phyloP scores from a whole-genome alignment of 2,888 invertebrate genomes.

The Urechis unicinctus region DNA sequence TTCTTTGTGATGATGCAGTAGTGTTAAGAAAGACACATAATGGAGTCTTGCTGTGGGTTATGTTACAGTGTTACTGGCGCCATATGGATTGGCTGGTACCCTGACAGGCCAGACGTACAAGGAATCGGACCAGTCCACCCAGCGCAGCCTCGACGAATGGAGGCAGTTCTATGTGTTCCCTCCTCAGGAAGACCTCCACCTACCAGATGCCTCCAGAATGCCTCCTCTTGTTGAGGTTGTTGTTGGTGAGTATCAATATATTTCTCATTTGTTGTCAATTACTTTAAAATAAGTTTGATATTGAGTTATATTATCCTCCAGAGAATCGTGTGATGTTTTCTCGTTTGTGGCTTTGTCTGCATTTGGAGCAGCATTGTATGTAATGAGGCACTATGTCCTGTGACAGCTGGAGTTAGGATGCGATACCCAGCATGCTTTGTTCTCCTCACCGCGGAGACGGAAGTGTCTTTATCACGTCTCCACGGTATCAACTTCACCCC shows the following conservation, averaged over 20 bases:
- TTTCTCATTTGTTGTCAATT: not conserved
- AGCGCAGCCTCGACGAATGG: slow-evolving; percentile 86
- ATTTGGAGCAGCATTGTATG: not conserved
- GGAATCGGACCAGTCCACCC: slow-evolving; percentile 56
- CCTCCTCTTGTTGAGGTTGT: slow-evolving; percentile 60
- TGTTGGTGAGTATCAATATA: slow-evolving; percentile 46
- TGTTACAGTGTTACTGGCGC: slow-evolving; percentile 80
- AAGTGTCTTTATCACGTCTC: slow-evolving; percentile 23
- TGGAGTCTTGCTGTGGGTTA: too few relatives aligned
- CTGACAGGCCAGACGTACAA: slow-evolving; percentile 77
- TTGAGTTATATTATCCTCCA: too few relatives aligned
- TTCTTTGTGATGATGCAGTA: too few relatives aligned
- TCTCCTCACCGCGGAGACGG: slow-evolving; percentile 57
- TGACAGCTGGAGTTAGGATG: slow-evolving; percentile 80
- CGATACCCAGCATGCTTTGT: slow-evolving; percentile 93
- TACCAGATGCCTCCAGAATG: slow-evolving; percentile 27
- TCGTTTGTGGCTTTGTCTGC: not conserved
- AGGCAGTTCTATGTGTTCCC: slow-evolving; percentile 69
- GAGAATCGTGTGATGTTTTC: too few relatives aligned
- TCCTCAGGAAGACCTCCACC: not conserved
- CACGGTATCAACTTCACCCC: slow-evolving; percentile 3
- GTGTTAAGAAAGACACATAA: too few relatives aligned
- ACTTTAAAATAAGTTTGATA: too few relatives aligned
- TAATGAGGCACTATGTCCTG: not conserved
- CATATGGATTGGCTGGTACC: slow-evolving; percentile 86